phyloP scores from a whole-genome alignment of 1,140 invertebrate species.

The Archivesica marissinica region DNA sequence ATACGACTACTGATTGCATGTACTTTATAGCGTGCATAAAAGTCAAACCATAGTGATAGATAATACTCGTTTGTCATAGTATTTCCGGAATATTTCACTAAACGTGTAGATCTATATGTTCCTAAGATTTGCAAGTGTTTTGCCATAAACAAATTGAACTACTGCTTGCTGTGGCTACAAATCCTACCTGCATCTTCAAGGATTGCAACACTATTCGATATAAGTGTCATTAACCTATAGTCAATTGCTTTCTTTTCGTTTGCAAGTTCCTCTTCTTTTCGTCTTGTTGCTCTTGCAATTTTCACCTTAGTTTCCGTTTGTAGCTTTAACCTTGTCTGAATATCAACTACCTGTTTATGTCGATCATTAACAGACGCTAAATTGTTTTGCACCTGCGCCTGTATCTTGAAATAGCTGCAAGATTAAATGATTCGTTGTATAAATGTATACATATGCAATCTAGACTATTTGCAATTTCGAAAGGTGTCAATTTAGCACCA shows the following conservation, averaged over 20 bases:
- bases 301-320: neutral
- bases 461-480: no score
- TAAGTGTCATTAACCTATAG: neutral
- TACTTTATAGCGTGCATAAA: no score
- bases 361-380: neutral
- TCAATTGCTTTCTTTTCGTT: neutral
- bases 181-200: neutral
- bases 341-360: neutral
- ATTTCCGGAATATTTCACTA: no score
- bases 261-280: neutral
- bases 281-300: neutral
- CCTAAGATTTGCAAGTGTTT: no score
- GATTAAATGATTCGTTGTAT: neutral
- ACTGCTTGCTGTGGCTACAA: no score
- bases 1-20: no score
- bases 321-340: neutral
- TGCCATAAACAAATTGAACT: no score
- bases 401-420: neutral
- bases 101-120: no score
- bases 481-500: no score
- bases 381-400: neutral
- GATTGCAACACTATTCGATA: neutral
- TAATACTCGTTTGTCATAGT: no score
- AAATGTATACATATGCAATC: no score
- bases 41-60: no score